Percentiles rank a stretch among this genome's conserved stretches.
Conservation (phyloP, 2,888 invertebrate genomes). For the Cheilosia pagana region DNA sequence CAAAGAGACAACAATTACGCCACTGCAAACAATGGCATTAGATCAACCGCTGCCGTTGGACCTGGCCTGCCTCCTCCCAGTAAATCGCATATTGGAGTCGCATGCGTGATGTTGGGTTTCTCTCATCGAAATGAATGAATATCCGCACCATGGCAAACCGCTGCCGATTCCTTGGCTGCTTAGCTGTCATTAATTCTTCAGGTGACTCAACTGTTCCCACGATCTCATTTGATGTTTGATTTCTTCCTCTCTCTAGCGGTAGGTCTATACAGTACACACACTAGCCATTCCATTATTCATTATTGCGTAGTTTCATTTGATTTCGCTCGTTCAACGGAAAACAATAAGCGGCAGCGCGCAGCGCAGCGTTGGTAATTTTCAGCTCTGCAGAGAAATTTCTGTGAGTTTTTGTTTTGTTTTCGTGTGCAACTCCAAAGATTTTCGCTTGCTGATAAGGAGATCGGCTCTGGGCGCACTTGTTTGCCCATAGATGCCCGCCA, state of each 20-base stretch:
- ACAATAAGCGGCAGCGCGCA: slow-evolving; percentile 64
- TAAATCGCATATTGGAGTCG: slow-evolving; percentile 64
- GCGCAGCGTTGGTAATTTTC: slow-evolving; percentile 47
- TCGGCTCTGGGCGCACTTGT: slow-evolving; percentile 16
- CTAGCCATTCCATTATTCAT: slow-evolving; percentile 73
- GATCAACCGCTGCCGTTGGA: slow-evolving; percentile 69
- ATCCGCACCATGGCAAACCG: slow-evolving; percentile 39
- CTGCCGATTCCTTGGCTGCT: slow-evolving; percentile 34
- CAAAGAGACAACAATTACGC: slow-evolving; percentile 70
- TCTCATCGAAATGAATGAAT: slow-evolving; percentile 69
- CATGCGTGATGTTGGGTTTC: slow-evolving; percentile 70
- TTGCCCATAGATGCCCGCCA: neutral
- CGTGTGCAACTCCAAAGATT: slow-evolving; percentile 60
- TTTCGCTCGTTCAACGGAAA: slow-evolving; percentile 71
- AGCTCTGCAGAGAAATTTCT: slow-evolving; percentile 55
- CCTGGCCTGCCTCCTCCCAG: slow-evolving; percentile 58
- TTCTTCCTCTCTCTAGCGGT: slow-evolving; percentile 56
- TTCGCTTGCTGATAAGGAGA: slow-evolving; percentile 67
- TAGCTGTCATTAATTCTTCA: slow-evolving; percentile 71
- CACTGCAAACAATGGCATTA: slow-evolving; percentile 69
- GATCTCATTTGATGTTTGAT: slow-evolving; percentile 73
- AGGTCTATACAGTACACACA: slow-evolving; percentile 16
- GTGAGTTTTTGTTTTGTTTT: slow-evolving; percentile 37
- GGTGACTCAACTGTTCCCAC: slow-evolving; percentile 72
- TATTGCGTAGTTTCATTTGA: slow-evolving; percentile 75